These are phyloP conservation scores for Oikopleura vanhoeffeni DNA, from an alignment of 23 tunicate species.

Conservation along the genomic window DNA sequence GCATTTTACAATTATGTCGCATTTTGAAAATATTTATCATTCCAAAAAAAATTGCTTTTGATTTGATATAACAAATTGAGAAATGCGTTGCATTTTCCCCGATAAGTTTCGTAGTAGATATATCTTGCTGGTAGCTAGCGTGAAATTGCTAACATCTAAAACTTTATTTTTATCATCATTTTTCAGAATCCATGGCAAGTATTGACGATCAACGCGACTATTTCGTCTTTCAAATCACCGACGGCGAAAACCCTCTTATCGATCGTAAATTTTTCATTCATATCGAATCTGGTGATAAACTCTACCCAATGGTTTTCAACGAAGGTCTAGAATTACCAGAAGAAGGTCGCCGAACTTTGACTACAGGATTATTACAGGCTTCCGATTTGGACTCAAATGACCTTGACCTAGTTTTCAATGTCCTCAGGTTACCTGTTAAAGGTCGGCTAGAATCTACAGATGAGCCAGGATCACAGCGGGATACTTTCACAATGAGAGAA, in stretches of 20 bases:
- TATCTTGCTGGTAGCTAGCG: background rate
- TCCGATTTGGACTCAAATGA: constrained; percentile 77
- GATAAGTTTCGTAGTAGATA: background rate
- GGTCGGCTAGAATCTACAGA: constrained; percentile 90
- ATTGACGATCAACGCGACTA: constrained; percentile 70
- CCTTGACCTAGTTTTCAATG: constrained; percentile 30
- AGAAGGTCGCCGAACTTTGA: constrained; percentile 70
- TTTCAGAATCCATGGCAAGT: too few species aligned
- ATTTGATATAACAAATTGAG: too few species aligned
- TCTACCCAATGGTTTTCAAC: constrained; percentile 71
- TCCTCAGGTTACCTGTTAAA: constrained; percentile 39
- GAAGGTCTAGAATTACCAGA: constrained; percentile 80
- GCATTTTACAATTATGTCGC: too few species aligned
- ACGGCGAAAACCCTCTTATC: constrained; percentile 72
- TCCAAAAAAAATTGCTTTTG: too few species aligned
- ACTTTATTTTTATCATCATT: too few species aligned
- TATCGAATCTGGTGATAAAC: constrained; percentile 66
- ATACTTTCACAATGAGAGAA: constrained; percentile 69
- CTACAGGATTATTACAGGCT: constrained; percentile 81
- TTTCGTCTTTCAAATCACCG: constrained; percentile 92
- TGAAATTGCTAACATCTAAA: too few species aligned
- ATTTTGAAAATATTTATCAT: too few species aligned
- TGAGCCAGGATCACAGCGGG: constrained; percentile 50
- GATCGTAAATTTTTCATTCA: constrained; percentile 84
- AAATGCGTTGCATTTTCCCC: too few species aligned